Percentiles rank a stretch among this genome's conserved stretches.
Conservation (phyloP, 2,113 vertebrate genomes). For the Anoura caudifer region DNA sequence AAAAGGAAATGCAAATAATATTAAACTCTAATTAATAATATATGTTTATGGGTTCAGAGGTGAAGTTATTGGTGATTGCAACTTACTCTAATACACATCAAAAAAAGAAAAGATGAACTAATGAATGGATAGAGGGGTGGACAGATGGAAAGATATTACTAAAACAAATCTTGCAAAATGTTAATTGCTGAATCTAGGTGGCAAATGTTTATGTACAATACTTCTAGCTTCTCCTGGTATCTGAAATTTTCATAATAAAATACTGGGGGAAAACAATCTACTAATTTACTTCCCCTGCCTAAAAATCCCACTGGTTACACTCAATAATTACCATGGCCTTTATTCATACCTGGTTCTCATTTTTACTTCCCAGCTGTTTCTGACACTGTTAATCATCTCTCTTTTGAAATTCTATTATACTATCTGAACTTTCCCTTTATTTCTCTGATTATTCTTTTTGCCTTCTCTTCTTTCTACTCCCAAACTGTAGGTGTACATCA, state of each 20-base stretch:
- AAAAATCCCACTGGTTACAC: neutral
- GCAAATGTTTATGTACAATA: neutral
- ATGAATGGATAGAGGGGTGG: neutral
- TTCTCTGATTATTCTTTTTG: neutral
- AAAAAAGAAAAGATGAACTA: neutral
- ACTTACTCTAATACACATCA: neutral
- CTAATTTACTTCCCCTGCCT: neutral
- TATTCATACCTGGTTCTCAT: neutral
- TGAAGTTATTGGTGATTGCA: neutral
- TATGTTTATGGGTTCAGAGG: neutral
- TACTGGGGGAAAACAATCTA: neutral
- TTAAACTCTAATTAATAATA: neutral
- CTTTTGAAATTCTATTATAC: neutral
- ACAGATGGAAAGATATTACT: neutral
- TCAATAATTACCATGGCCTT: neutral
- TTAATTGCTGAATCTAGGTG: neutral
- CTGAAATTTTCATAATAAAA: neutral
- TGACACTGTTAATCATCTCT: neutral
- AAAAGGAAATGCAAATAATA: neutral
- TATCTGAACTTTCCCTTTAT: neutral
- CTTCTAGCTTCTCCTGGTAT: neutral
- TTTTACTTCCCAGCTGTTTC: neutral
- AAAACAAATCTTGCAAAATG: neutral
- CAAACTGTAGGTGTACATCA: neutral
- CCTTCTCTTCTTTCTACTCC: neutral